Evolutionary conservation across 2,797 vertebrate species (phyloP), one percentile per base, ranked within the genome.

Genomic region (Falco cherrug): DNA sequence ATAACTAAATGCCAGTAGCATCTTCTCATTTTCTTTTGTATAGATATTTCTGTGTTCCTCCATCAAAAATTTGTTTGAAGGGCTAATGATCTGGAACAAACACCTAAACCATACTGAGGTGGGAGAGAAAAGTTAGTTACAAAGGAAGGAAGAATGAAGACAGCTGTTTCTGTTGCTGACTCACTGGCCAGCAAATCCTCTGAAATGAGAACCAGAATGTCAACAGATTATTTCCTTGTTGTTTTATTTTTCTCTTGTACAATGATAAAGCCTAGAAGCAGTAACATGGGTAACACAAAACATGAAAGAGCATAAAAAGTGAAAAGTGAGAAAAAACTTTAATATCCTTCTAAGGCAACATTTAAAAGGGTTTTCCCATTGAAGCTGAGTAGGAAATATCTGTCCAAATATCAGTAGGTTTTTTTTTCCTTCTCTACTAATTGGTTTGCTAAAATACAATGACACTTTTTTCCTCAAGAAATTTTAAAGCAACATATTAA

Each of bases 151-250:
- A 54, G 41, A 94, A 71, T 31, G 57, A 95, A 67, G 54, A 81
- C 39, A 84, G 39, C 17, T 95, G 25, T 80, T 95, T 69, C 50
- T 89, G 64, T 70, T 89, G 83, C 59, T 93, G 85, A 84, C 51
- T 93, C 79, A 88, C 14, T 67, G 83, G 43, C 16, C 70, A 82
- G 74, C 12, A 91, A 88, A 88, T 67, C 5, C 33, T 90, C 35
- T 86, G 35, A 70, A 79, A 84, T 37, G 37, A 89, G 50, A 87
- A 77, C 4, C 22, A 70, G 20, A 4, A 41, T 47, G 64, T 47
- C 94, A 95, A 89, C 13, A 92, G 29, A 92, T 63, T 76, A 67
- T 89, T 90, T 93, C 18, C 24, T 70, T 59, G 8, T 68, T 43
- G 0, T 1, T 73, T 60, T 80, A 16, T 71, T 70, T 13, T 53